Percentiles rank a stretch among this genome's conserved stretches.
phyloP scores from a whole-genome alignment of 2,888 invertebrate genomes.

The Linyphia triangularis region DNA sequence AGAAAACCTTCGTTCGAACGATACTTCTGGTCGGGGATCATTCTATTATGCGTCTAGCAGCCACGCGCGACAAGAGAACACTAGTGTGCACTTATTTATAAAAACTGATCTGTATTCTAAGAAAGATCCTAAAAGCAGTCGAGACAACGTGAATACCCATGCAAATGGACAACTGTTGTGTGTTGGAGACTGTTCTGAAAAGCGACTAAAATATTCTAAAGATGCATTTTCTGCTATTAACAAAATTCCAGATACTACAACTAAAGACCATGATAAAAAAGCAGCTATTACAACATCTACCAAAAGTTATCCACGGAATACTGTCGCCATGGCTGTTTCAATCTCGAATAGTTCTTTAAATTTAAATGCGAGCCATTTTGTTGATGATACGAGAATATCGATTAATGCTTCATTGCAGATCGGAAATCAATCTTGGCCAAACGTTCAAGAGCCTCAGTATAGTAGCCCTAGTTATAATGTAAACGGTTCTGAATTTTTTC shows the following conservation, averaged over 20 bases:
- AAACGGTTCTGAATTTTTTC: background rate
- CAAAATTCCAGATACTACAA: background rate
- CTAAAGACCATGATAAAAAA: background rate
- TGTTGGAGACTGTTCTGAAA: background rate
- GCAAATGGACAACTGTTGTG: background rate
- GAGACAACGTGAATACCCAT: background rate
- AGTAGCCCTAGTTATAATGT: background rate
- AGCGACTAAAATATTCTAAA: background rate
- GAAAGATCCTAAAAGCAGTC: background rate
- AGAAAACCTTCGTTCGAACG: background rate
- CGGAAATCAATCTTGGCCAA: background rate
- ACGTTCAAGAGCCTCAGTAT: background rate
- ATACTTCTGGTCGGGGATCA: background rate
- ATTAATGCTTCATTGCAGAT: background rate
- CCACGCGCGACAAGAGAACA: constrained; percentile 12
- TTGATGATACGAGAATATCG: background rate
- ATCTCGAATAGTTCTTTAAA: background rate
- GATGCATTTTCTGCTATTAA: background rate
- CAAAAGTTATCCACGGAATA: background rate
- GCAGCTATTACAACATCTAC: background rate
- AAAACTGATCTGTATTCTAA: background rate
- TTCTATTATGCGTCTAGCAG: constrained; percentile 40
- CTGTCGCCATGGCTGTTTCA: background rate
- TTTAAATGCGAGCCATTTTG: background rate
- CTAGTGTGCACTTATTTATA: constrained; percentile 36